Base-by-base conservation (phyloP, 2,888 invertebrate genomes). In the Holacanthella duospinosa region DNA sequence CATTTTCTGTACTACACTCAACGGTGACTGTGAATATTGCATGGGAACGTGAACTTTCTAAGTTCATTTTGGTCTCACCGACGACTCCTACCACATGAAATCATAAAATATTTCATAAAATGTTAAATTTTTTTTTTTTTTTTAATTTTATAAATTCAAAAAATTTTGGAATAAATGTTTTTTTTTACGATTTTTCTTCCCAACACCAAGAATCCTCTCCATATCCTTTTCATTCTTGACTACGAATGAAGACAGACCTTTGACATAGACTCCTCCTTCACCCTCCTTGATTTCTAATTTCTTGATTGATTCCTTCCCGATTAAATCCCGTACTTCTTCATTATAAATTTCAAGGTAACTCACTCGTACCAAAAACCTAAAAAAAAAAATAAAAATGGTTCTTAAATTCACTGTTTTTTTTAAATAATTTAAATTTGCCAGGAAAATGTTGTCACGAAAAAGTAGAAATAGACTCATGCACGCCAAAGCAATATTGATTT, bases 271-370 rank as follows among this genome's bases (percentile, higher is more conserved):
- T 1, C 97, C 96, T 67, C 95, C 88, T 75, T 97, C 96, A 27
- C 58, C 44, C 78, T 99, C 97, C 77, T 95, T 93, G 1, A 97
- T 91, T 78, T 95, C 93, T 19, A 95, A 80, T 74, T 87, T 86
- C 21, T 76, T 75, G 71, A 86, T 86, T 29, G 92, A 89, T 77
- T 93, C 90, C 77, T 90, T 91, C 4, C 88, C 88, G 2, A 99
- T 81, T 54, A 99, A 81, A 80, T 99, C 99, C 27, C 96, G 83
- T 0, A 99, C 93, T 78, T 99, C 97, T 79, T 99, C 99, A 78
- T 99, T 99, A 79, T 99, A 99, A 68, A 99, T 97, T 81, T 99
- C 97, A 78, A 99, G 81, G 77, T 97, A 99, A 0, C 96, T 95
- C 3, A 96, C 96, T 72, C 96, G 86, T 4, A 99, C 97, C 59